Base-by-base conservation (phyloP, 1,140 invertebrate genomes). In the Eufriesea mexicana region DNA sequence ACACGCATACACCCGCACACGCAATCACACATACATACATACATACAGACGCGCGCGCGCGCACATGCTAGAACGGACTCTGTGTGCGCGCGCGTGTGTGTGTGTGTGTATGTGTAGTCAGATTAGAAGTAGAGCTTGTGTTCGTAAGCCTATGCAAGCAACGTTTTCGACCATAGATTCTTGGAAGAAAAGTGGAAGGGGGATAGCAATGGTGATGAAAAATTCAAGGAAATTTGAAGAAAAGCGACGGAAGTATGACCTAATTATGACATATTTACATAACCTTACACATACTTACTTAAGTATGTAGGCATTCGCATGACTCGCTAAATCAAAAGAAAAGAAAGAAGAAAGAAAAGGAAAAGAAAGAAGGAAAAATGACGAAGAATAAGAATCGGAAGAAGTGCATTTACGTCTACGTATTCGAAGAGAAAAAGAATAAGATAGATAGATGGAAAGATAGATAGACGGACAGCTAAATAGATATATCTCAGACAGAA, bases 241-340 rank as follows among this genome's bases (percentile, higher is more conserved):
- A 61, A 81, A 84, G 82, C 67, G 68, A 81, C 57, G 64, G 4
- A 20, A 62, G 55, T 59, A 75, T 47, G 71, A 62, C 66, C 76
- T 62, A 72, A 71, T 23, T 76, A 79, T 64, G 59, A 85, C 49
- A 78, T 89, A 90, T 88, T 83, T 91, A 90, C 89, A 86, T 68
- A 83, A 88, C 20, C 49, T 86, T 77, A 73, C 62, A 84, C 68
- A 84, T 66, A 61, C 78, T 76, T 84, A 90, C 71, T 82, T 4
- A 4, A 35, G 35, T 83, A 80, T 84, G 87, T 86, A 88, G 73
- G 83, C 91, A 84, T 61, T 82, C 89, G 85, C 86, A 87, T 88
- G 80, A 84, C 87, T 79, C 79, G 79, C 85, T 83, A 85, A 86
- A 89, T 91, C 20, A 5, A 85, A 89, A 67, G 83, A 28, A 59